A percentile compares a stretch with the other conserved stretches of the same genome.
phyloP scores from a whole-genome alignment of 2,888 invertebrate genomes.

The Penaeus monodon region DNA sequence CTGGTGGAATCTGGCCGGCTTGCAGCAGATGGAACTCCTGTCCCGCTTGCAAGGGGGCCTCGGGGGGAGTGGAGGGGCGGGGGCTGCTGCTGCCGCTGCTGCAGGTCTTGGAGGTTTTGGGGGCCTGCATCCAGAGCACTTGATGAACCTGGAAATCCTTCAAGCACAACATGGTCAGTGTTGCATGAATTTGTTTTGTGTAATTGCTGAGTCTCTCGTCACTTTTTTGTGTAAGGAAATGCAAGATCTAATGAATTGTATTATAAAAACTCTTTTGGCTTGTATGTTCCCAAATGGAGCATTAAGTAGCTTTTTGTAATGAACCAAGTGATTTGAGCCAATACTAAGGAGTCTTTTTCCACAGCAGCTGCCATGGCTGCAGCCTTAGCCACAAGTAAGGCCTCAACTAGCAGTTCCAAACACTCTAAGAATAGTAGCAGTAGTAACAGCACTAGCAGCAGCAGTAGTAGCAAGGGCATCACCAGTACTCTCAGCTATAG shows the following conservation, averaged over 20 bases:
- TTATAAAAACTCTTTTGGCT: too few relatives aligned
- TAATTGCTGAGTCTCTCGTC: not conserved
- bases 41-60: constrained; percentile 57
- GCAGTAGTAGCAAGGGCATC: constrained; percentile 46
- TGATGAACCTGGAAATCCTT: constrained; percentile 63
- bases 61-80: constrained; percentile 36
- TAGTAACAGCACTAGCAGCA: constrained; percentile 35
- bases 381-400: constrained; percentile 53
- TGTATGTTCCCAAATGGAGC: too few relatives aligned
- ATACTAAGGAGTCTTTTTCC: not conserved
- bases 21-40: constrained; percentile 65
- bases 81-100: constrained; percentile 53
- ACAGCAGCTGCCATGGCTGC: constrained; percentile 62
- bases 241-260: not conserved
- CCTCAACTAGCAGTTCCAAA: constrained; percentile 36
- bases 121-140: constrained; percentile 62
- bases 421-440: constrained; percentile 28
- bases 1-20: constrained; percentile 63
- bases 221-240: not conserved
- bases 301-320: too few relatives aligned
- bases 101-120: constrained; percentile 53
- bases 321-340: too few relatives aligned
- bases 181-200: not conserved
- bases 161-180: constrained; percentile 64
- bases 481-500: constrained; percentile 54